A percentile compares a stretch with the other conserved stretches of the same genome.
phyloP scores from a whole-genome alignment of 2,113 vertebrate species.

The Merops nubicus region DNA sequence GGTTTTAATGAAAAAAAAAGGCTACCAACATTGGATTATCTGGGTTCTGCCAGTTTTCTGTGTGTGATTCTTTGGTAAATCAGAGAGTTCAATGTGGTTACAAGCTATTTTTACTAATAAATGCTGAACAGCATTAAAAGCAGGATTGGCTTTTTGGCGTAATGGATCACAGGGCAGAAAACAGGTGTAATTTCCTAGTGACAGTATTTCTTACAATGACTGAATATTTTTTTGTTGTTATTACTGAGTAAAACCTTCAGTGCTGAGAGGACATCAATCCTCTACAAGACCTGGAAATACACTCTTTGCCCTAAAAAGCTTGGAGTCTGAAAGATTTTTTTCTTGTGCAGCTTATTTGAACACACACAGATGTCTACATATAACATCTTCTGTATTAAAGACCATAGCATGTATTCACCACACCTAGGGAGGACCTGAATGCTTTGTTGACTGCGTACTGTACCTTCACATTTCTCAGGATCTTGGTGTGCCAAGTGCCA shows the following conservation, averaged over 20 bases:
- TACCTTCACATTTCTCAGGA: background rate
- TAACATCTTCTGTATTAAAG: background rate
- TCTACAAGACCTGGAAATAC: background rate
- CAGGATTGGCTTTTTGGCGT: background rate
- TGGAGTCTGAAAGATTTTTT: background rate
- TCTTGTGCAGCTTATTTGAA: background rate
- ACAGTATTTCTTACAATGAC: background rate
- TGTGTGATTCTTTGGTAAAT: background rate
- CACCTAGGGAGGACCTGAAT: background rate
- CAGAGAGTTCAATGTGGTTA: background rate
- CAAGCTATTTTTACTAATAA: background rate
- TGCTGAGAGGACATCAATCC: background rate
- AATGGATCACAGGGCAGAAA: background rate
- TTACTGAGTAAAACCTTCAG: background rate
- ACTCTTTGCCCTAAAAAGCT: background rate
- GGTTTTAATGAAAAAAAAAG: background rate
- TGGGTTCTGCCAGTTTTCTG: background rate
- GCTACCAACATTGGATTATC: background rate
- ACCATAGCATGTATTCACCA: background rate
- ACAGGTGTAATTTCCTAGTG: background rate
- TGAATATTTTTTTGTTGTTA: background rate
- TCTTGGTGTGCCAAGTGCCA: background rate
- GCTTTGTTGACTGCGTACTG: background rate
- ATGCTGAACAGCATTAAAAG: background rate
- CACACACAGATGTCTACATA: background rate